Base-by-base conservation (phyloP, 2,797 vertebrate genomes). In the Nasua narica region DNA sequence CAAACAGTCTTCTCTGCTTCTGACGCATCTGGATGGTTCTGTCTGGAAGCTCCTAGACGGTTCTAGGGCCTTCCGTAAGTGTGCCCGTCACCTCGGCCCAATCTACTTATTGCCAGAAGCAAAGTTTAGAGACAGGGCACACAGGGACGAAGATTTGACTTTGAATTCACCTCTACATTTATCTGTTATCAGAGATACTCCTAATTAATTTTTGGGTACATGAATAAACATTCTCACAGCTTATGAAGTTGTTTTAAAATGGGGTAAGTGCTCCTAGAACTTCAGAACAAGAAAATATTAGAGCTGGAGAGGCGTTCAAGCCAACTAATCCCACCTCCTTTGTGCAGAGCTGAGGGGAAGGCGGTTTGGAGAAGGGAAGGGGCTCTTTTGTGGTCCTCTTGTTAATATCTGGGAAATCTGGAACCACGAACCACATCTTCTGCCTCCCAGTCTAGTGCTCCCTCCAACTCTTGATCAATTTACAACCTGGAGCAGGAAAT, bases 401-500 rank as follows among this genome's bases (percentile, higher is more conserved):
- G 72, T 58, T 90, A 84, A 60, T 83, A 91, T 85, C 67, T 97
- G 84, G 86, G 29, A 84, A 76, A 67, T 72, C 58, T 58, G 70
- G 90, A 32, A 62, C 35, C 56, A 56, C 32, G 58, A 92, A 72
- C 85, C 56, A 83, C 86, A 46, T 90, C 96, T 96, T 86, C 85
- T 91, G 84, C 97, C 89, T 96, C 93, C 29, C 48, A 86, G 23
- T 70, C 87, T 87, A 86, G 84, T 95, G 91, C 87, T 94, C 91
- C 94, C 92, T 97, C 94, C 90, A 97, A 93, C 98, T 97, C 97
- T 96, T 97, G 98, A 98, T 98, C 98, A 98, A 98, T 98, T 98
- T 98, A 98, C 95, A 98, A 97, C 98, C 98, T 98, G 98, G 98
- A 98, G 95, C 97, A 98, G 90, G 98, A 98, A 98, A 98, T 98